These are phyloP conservation scores for Anas platyrhynchos DNA, from an alignment of 2,113 vertebrate species.

Conservation along the genomic window DNA sequence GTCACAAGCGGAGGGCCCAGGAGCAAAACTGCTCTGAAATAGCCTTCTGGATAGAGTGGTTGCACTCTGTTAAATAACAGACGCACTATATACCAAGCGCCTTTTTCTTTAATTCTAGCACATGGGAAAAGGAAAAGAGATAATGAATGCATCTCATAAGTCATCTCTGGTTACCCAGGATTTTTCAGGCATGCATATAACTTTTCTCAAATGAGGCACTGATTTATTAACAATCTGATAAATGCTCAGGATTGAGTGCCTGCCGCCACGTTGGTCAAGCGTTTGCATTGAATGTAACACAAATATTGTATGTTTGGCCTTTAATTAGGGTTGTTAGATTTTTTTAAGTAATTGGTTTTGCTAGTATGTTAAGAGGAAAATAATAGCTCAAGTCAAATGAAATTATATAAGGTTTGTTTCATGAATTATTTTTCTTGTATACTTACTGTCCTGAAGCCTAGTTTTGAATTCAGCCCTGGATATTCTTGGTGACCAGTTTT, in stretches of 20 bases:
- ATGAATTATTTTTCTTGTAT: not conserved
- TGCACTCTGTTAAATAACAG: not conserved
- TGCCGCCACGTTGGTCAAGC: not conserved
- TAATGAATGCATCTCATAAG: not conserved
- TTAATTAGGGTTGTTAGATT: not conserved
- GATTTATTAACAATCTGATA: not conserved
- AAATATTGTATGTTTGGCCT: not conserved
- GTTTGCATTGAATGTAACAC: not conserved
- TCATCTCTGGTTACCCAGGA: not conserved
- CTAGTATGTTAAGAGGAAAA: not conserved
- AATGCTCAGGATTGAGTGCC: not conserved
- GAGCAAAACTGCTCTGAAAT: not conserved
- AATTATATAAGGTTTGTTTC: not conserved
- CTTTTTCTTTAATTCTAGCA: not conserved
- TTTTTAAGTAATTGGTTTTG: not conserved
- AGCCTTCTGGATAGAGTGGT: not conserved
- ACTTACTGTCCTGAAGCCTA: not conserved
- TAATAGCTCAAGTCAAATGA: not conserved
- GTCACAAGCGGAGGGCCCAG: not conserved
- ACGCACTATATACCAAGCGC: rapidly evolving
- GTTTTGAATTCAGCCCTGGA: not conserved
- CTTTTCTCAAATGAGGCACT: not conserved
- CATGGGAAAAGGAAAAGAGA: not conserved
- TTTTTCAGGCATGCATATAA: not conserved
- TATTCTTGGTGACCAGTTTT: not conserved